Base-by-base conservation (phyloP, 92 coral and sea anemone species). In the Zoanthus sansibaricus region DNA sequence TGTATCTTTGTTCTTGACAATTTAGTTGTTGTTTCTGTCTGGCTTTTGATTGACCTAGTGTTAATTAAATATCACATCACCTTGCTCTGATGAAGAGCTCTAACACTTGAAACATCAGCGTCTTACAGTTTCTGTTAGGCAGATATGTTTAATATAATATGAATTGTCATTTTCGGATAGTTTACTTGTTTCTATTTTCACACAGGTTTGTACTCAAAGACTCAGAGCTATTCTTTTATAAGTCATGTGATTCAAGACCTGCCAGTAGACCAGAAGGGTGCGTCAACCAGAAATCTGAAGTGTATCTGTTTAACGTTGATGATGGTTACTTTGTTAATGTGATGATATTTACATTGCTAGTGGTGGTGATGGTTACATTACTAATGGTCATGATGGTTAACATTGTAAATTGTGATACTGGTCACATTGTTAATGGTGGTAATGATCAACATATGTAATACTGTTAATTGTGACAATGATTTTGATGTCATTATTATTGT, bases 141-240 rank as follows among this genome's bases (percentile, higher is more conserved):
- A 58, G 16, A 13, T 1, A 18, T 58, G n/a, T 17, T 17, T 13
- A 0, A 9, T 33, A 10, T 71, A 1, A 10, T 71, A 1, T 32
- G 37, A 13, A 32, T 32, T 71, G 17, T 48, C 21, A 11, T 3
- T 20, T 7, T 5, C 69, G 2, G 18, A 21, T 11, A 20, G 76
- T 12, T 42, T 14, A 31, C 10, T 20, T 21, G 1, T 10, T 1
- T 32, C 30, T 17, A 10, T 74, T 45, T 17, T 61, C 3, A 9
- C 8, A 3, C 56, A 79, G 84, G 84, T 79, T 79, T 79, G 84
- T 79, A 21, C 84, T 79, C 17, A 79, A 79, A 68, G 84, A 79
- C 9, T 79, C 84, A n/a, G 84, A 79, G 15, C 55, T 79, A 9
- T 48, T 79, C 12, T 79, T 79, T 79, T 79, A 79, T 37, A 79